Base-by-base conservation (phyloP, 1,140 invertebrate genomes). In the Chrysopa pallens region DNA sequence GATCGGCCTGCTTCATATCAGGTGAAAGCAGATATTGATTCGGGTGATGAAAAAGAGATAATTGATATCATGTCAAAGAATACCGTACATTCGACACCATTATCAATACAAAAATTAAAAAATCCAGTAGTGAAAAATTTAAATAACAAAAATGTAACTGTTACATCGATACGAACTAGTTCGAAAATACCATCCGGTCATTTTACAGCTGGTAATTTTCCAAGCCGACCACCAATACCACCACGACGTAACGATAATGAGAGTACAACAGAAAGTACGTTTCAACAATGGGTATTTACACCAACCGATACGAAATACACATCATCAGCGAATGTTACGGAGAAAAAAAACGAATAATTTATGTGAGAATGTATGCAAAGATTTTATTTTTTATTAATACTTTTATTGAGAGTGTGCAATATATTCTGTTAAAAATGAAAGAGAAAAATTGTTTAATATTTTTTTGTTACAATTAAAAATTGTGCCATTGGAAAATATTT, bases 271-370 rank as follows among this genome's bases (percentile, higher is more conserved):
- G 55, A 59, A 36, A 59, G 50, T 42, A 54, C 49, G 38, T 60
- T 59, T 48, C 57, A 58, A 33, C 58, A 60, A 40, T 60, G 58
- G 58, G 58, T 60, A 8, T 60, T 60, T 39, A 58, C 54, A 42
- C 56, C 57, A 8, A 46, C 44, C 9, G 53, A 51, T 40, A 51
- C 48, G 40, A 43, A 45, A 9, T 50, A 23, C 17, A 23, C 17
- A 23, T 23, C 17, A 23, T 23, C 55, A 14, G 57, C 53, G 6
- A 58, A 58, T 48, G 51, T 58, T 31, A 47, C 49, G 17, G 49
- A 55, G n/a, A 48, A 46, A 28, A 55, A 55, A 42, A 29, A 36
- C 8, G 39, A 44, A 31, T 43, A 33, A 33, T 23, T 23, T 23
- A 23, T 23, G 17, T 23, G 17, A 23, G 17, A 23, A 23, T 23